Base-by-base conservation (phyloP, 2,797 vertebrate species). In the Aulostomus chinensis region DNA sequence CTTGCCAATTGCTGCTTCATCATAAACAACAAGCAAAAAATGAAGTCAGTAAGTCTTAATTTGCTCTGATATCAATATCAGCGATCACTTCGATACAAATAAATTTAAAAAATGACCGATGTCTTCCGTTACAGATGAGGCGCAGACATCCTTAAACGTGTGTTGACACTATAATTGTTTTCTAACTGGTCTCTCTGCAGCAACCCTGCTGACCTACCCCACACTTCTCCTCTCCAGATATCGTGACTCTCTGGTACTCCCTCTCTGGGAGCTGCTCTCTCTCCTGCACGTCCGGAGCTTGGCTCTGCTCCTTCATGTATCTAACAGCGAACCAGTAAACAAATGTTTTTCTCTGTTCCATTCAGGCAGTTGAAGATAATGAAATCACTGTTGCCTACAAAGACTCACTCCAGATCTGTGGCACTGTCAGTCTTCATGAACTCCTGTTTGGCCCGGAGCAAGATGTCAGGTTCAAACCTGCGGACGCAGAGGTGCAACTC, bases 341-440 rank as follows among this genome's bases (percentile, higher is more conserved):
- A 18, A 21, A 24, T 30, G 0, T 13, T 1, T 12, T 5, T 38
- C 13, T 20, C 25, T 42, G n/a, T 58, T 24, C 4, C 4, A 8
- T 6, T 21, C 16, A 28, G 9, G 1, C 29, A 10, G 6, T n/a
- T 58, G n/a, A 11, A 35, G 4, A 21, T 11, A 14, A 4, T 42
- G 2, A 31, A 2, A 29, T 31, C 0, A 22, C 11, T 15, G 9
- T 37, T 43, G 20, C 22, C 24, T 7, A 12, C 4, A 36, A 26
- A 52, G 55, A 92, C 94, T 96, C 88, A 98, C 96, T 96, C 93
- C 36, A 98, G 89, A 83, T 98, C 94, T 2, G 91, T 78, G 32
- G 90, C 88, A 69, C 95, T 98, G 93, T 98, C 96, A 22, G 93
- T 94, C 91, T 98, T 98, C 94, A 98, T 88, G 89, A 98, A 97